Evolutionary conservation across 2,113 vertebrate genomes (phyloP).

Genomic region (Elephas maximus): DNA sequence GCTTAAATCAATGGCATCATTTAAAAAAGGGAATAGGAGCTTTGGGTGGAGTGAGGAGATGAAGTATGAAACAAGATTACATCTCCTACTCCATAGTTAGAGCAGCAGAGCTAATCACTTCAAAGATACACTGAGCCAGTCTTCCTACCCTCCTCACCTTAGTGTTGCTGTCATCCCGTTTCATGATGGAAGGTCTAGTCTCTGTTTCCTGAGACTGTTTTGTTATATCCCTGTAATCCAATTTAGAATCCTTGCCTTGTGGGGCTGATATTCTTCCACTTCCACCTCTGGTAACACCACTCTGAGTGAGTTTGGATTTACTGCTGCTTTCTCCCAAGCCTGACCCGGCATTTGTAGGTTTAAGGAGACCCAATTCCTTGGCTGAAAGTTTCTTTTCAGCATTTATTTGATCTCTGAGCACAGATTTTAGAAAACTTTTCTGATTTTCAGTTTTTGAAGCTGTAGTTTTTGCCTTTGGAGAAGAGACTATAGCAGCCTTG

Average conservation of each 20-base stretch:
- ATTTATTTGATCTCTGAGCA: constrained; percentile 61
- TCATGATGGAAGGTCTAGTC: constrained; percentile 74
- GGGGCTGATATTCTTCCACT: constrained; percentile 81
- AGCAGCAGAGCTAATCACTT: constrained; percentile 74
- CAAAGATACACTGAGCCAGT: constrained; percentile 58
- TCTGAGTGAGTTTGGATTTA: constrained; percentile 72
- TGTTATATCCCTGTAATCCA: constrained; percentile 81
- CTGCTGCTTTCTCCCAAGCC: constrained; percentile 73
- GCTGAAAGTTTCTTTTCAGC: constrained; percentile 75
- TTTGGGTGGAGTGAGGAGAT: constrained; percentile 61
- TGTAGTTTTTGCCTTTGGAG: constrained; percentile 73
- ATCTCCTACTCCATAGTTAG: constrained; percentile 64
- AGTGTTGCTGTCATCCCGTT: constrained; percentile 80
- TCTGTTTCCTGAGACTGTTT: constrained; percentile 87
- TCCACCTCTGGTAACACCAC: constrained; percentile 74
- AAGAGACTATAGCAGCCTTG: constrained; percentile 71
- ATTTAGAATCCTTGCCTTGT: constrained; percentile 85
- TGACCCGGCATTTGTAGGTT: constrained; percentile 41
- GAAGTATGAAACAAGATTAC: constrained; percentile 1
- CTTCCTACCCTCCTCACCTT: constrained; percentile 88
- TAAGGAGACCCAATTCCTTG: constrained; percentile 63
- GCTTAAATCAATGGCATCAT: constrained; percentile 49
- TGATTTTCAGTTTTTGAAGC: constrained; percentile 78
- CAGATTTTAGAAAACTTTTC: constrained; percentile 67
- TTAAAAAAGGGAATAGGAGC: constrained; percentile 54